Evolutionary conservation across 2,888 invertebrate species (phyloP).

Genomic region (Pachliopta kotzebuea): DNA sequence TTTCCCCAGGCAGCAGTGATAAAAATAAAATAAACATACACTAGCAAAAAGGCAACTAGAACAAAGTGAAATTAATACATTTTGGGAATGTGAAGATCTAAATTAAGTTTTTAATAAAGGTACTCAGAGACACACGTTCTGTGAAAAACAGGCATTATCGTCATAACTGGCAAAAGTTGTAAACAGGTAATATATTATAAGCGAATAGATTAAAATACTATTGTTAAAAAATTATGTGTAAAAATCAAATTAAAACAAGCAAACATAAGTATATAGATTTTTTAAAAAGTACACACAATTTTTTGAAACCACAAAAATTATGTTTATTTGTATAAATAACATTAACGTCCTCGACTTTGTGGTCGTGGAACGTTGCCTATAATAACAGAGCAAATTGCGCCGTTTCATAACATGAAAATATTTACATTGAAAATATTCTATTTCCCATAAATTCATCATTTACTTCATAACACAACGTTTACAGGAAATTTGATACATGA

Average conservation of each 20-base stretch:
- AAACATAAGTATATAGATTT: not conserved
- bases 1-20: no score
- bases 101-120: no score
- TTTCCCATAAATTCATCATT: conserved; percentile 1
- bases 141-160: not conserved
- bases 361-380: conserved; percentile 4
- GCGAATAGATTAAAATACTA: not conserved
- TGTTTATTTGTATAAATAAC: not conserved
- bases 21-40: no score
- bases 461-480: not conserved
- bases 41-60: not conserved
- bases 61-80: no score
- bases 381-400: conserved; percentile 4
- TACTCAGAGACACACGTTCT: not conserved
- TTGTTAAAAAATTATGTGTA: not conserved
- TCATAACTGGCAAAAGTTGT: not conserved
- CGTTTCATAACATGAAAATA: conserved; percentile 1
- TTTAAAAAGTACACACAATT: not conserved
- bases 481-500: not conserved
- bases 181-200: not conserved
- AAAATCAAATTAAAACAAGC: not conserved
- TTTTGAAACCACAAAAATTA: not conserved
- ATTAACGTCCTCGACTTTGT: not conserved
- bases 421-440: not conserved
- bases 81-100: no score